Conservation (phyloP, 2,113 vertebrate genomes). For the Macquaria australasica region DNA sequence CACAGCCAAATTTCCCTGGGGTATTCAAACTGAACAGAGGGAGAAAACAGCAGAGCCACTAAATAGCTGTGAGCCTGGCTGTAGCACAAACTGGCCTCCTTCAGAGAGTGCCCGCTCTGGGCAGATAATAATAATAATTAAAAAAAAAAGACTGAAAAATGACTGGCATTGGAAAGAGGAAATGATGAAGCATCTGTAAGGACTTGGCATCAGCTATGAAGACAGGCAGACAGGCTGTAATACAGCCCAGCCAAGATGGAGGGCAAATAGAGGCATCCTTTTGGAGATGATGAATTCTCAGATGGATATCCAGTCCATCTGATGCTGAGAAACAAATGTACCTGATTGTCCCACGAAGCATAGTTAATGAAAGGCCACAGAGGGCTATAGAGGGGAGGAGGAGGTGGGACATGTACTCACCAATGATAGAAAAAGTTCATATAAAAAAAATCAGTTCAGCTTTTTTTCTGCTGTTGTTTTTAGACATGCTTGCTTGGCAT, state of each 20-base stretch:
- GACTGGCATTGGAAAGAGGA: slow-evolving; percentile 65
- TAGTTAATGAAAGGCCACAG: slow-evolving; percentile 39
- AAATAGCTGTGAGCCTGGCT: slow-evolving; percentile 77
- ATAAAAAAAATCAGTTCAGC: slow-evolving; percentile 1
- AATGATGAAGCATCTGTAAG: slow-evolving; percentile 80
- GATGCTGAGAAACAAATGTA: slow-evolving; percentile 48
- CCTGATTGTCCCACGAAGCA: slow-evolving; percentile 31
- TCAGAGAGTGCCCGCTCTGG: slow-evolving; percentile 57
- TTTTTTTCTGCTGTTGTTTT: not conserved
- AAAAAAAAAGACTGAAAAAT: slow-evolving; percentile 64
- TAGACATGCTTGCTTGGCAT: not conserved
- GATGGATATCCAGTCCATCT: slow-evolving; percentile 48
- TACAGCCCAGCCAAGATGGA: slow-evolving; percentile 64
- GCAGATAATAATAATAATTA: slow-evolving; percentile 65
- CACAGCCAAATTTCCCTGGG: slow-evolving; percentile 78
- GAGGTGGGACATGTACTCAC: not conserved
- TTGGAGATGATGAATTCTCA: slow-evolving; percentile 49
- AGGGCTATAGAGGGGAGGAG: not conserved
- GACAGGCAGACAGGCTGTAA: slow-evolving; percentile 48
- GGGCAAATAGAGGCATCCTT: slow-evolving; percentile 66
- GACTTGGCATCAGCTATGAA: slow-evolving; percentile 65
- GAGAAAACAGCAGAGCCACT: slow-evolving; percentile 73
- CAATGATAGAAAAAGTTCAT: slow-evolving; percentile 17
- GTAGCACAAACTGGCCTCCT: slow-evolving; percentile 75
- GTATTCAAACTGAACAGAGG: slow-evolving; percentile 73